Evolutionary conservation across 1,140 invertebrate species (phyloP).

Genomic region (Metopolophium dirhodum): DNA sequence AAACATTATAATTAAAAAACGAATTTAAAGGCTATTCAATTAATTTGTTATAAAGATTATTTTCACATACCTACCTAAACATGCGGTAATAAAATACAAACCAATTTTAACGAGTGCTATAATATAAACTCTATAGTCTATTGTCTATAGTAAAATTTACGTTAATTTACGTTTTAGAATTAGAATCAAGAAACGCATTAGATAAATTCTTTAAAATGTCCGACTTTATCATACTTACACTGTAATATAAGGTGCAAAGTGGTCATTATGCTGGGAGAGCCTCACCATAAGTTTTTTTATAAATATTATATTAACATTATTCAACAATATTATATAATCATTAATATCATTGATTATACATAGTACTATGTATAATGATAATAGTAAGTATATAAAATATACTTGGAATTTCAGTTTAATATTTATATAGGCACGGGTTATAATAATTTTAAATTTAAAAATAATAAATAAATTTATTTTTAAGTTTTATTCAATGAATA

Average conservation of each 20-base stretch:
- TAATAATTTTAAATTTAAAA: too few relatives aligned
- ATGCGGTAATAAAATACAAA: background rate
- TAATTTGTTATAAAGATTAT: slow-evolving; percentile 1
- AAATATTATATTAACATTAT: background rate
- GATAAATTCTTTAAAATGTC: background rate
- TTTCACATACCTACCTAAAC: background rate
- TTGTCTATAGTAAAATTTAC: background rate
- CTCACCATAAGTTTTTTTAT: background rate
- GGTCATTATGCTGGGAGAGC: background rate
- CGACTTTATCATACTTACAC: too few relatives aligned
- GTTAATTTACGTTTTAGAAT: background rate
- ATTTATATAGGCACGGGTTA: background rate
- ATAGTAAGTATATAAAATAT: background rate
- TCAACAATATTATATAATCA: too few relatives aligned
- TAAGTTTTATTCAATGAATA: too few relatives aligned
- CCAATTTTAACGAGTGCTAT: background rate
- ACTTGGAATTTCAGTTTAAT: background rate
- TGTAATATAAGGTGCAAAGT: too few relatives aligned
- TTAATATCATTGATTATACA: too few relatives aligned
- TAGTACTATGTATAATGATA: background rate
- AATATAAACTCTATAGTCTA: background rate
- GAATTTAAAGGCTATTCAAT: background rate
- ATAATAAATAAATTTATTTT: too few relatives aligned
- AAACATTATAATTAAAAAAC: slow-evolving; percentile 6
- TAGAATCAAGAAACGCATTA: background rate